Base-by-base conservation (phyloP, 2,888 invertebrate genomes). In the Blastobasis adustella region DNA sequence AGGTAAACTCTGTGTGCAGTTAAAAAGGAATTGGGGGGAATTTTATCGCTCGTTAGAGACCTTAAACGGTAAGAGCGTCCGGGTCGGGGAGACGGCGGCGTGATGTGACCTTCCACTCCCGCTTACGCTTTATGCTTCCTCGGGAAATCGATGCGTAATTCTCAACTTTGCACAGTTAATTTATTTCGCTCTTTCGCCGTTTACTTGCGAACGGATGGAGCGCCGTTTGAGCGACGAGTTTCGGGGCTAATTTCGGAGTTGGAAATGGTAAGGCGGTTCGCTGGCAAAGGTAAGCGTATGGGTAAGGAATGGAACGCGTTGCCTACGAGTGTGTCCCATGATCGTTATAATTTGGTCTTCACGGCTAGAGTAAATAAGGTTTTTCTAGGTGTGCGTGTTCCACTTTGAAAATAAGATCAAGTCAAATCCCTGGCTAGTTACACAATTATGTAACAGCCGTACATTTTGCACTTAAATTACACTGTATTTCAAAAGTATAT, bases 1-100 rank as follows among this genome's bases (percentile, higher is more conserved):
- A 84, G 83, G 85, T 83, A 79, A 82, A 84, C 79, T 82, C 75
- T 63, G 72, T 67, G 67, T 77, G 75, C 79, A 80, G 80, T 83
- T 83, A 82, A 82, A 85, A 82, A 82, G 78, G 76, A 84, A 79
- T 81, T 77, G 70, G 66, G 71, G 63, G 65, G 69, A 79, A 72
- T 85, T 85, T 84, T 84, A 84, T 83, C 77, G 82, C 80, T 84
- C 83, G 82, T 86, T 85, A 85, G 85, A 76, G 80, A 79, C 81
- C 76, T 80, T 76, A 77, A 78, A 70, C 71, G 73, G 65, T 61
- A 65, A 64, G 63, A 69, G 65, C 66, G 67, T 69, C 65, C 71
- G 66, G 62, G 57, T 57, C 61, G 56, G 52, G 63, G 53, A 57
- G 53, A 53, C 54, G 57, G 54, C 54, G 42, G 52, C 54, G 57